Evolutionary conservation across 2,113 vertebrate genomes (phyloP).

Genomic region (Tachuris rubrigastra): DNA sequence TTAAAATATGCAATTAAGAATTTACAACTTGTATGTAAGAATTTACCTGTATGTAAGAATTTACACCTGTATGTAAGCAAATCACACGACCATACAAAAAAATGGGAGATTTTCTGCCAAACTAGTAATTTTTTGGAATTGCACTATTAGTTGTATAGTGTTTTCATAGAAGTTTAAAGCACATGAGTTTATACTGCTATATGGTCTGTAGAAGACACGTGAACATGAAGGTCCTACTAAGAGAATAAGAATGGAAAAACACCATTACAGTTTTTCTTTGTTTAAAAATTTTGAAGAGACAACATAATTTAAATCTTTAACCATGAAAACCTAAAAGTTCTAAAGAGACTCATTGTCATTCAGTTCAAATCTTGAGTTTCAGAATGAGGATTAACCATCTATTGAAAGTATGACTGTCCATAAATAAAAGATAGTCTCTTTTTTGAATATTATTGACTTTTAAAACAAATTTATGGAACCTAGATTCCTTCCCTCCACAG

Average conservation of each 20-base stretch:
- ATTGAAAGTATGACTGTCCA: not conserved
- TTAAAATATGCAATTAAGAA: too few relatives aligned
- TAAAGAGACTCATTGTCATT: not conserved
- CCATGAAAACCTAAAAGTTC: not conserved
- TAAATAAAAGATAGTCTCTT: accelerated
- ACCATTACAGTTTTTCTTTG: not conserved
- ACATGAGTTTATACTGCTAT: not conserved
- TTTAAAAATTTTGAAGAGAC: not conserved
- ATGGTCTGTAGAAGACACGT: too few relatives aligned
- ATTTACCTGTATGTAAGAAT: too few relatives aligned
- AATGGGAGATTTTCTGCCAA: not conserved
- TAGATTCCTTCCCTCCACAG: not conserved
- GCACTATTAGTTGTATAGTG: accelerated
- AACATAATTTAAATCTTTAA: not conserved
- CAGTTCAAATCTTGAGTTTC: not conserved
- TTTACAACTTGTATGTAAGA: too few relatives aligned
- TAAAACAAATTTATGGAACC: not conserved
- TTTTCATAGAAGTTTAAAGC: not conserved
- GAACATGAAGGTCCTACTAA: not conserved
- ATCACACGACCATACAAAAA: not conserved
- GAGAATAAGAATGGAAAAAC: not conserved
- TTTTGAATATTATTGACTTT: not conserved
- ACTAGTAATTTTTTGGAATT: not conserved
- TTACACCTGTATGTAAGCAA: not conserved
- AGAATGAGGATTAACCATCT: not conserved